These are phyloP conservation scores for Hypanus sabinus DNA, from an alignment of 2,113 vertebrate genomes.

Conservation along the genomic window DNA sequence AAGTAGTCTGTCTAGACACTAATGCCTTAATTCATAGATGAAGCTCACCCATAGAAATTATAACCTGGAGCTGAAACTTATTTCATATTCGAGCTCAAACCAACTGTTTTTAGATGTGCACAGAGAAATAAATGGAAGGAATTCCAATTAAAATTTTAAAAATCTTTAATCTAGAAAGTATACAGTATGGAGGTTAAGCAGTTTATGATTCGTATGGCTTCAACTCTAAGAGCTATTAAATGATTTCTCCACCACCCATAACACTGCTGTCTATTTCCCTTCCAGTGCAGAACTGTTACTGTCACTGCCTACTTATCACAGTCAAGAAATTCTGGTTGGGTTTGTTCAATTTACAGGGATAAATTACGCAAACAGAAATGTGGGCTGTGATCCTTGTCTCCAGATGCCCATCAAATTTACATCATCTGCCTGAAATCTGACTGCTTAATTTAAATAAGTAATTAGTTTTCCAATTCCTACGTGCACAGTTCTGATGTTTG, in stretches of 20 bases:
- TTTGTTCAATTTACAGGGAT: neutral
- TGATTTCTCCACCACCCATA: neutral
- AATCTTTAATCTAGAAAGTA: neutral
- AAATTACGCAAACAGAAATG: neutral
- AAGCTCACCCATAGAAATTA: neutral
- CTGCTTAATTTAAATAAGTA: neutral
- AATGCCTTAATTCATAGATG: neutral
- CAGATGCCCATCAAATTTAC: neutral
- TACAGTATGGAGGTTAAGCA: neutral
- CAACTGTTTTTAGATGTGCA: neutral
- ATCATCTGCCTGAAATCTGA: neutral
- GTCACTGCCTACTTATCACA: neutral
- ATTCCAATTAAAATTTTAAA: neutral
- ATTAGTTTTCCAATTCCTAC: neutral
- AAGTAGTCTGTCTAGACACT: neutral
- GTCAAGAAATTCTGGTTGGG: neutral
- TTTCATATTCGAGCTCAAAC: neutral
- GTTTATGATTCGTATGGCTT: neutral
- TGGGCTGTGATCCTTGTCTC: neutral
- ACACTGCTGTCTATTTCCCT: neutral
- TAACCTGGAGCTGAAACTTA: neutral
- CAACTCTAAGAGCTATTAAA: neutral
- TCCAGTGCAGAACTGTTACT: neutral
- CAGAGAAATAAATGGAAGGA: neutral
- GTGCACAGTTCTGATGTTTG: neutral